phyloP scores from a whole-genome alignment of 2,888 invertebrate genomes.

The Agonopterix heracliana region DNA sequence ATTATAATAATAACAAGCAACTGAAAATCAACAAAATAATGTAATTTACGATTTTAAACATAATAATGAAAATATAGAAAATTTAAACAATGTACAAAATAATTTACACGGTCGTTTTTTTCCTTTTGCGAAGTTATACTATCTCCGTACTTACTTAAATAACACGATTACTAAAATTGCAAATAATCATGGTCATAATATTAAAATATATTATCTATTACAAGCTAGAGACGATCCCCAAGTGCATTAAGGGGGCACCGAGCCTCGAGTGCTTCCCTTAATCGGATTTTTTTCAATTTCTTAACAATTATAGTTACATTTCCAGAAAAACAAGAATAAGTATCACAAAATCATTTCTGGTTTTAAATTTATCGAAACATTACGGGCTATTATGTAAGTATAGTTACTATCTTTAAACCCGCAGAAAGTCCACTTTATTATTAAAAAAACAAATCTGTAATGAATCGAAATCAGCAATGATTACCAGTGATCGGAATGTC shows the following conservation, averaged over 20 bases:
- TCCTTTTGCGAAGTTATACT: slow-evolving; percentile 26
- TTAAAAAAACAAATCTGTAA: no score
- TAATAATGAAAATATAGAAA: slow-evolving; percentile 56
- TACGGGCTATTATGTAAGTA: no score
- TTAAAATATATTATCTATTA: slow-evolving; percentile 56
- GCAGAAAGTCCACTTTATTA: no score
- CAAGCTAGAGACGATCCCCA: slow-evolving; percentile 36
- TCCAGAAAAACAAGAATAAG: no score
- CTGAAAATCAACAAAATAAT: slow-evolving; percentile 55
- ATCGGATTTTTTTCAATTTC: no score
- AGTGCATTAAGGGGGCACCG: slow-evolving; percentile 12
- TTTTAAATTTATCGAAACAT: no score
- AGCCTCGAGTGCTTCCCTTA: no score
- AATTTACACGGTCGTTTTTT: slow-evolving; percentile 53
- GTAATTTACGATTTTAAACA: slow-evolving; percentile 40
- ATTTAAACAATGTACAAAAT: slow-evolving; percentile 62
- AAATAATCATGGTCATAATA: slow-evolving; percentile 46
- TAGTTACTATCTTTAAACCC: no score
- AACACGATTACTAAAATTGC: slow-evolving; percentile 32
- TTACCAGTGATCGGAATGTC: no score
- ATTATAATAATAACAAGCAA: slow-evolving; percentile 59
- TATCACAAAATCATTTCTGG: no score
- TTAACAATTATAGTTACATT: no score
- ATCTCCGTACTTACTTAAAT: slow-evolving; percentile 33
- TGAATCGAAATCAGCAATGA: no score